Base-by-base conservation (phyloP, 2,113 vertebrate species). In the Cavia aperea region DNA sequence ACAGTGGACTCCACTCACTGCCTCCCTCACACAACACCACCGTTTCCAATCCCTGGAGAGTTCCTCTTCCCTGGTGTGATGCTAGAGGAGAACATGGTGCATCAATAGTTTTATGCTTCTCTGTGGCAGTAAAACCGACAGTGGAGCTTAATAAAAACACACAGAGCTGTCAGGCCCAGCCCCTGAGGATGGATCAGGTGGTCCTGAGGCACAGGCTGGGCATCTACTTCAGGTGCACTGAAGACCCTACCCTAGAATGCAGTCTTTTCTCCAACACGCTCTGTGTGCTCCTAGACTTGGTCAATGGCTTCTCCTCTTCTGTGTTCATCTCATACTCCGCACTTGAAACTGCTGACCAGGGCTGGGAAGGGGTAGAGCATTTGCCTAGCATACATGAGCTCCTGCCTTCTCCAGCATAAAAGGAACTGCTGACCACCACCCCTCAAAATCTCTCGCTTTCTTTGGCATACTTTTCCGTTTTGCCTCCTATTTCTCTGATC, bases 51-150 rank as follows among this genome's bases (percentile, higher is more conserved):
- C 62, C 66, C 51, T 8, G 60, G 29, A 1, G 79, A 49, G 11
- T 3, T 29, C 39, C 10, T 7, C 60, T 66, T 49, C 31, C 29
- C 49, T 13, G 24, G 0, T 3, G 33, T 19, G 70, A 68, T 3
- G 23, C 26, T 0, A 24, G 46, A 81, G 31, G 49, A 56, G 19
- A 2, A 7, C 5, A 7, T 3, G 15, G 29, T 0, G 7, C 81
- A 31, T 1, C 58, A 1, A 12, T 15, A 5, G 19, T n/a, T 56
- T 73, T 65, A 16, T 56, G 26, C 36, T 75, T 1, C 0, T 54
- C 15, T 7, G 23, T 65, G 9, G 0, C 39, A 56, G 8, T 8
- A 4, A 70, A 62, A 65, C 43, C 89, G 46, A 31, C 31, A 0
- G 11, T 31, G n/a, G 58, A 14, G 49, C 58, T 70, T 15, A 19